These are phyloP conservation scores for Sylvia atricapilla DNA, from an alignment of 2,113 vertebrate genomes.

Conservation along the genomic window DNA sequence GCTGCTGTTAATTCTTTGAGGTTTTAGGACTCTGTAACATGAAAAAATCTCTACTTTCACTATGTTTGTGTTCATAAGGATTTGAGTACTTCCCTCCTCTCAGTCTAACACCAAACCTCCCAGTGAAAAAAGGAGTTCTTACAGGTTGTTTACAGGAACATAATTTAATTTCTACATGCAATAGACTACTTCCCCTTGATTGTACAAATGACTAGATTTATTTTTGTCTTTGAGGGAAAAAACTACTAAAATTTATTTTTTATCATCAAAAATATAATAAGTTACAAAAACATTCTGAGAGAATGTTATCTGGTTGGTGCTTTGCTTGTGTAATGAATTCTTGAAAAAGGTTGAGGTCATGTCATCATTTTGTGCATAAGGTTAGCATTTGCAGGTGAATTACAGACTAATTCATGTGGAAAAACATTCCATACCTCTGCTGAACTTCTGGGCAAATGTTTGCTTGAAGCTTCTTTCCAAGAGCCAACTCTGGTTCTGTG, in stretches of 20 bases:
- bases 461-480: not conserved
- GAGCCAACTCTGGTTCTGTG: not conserved
- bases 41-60: not conserved
- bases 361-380: not conserved
- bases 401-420: not conserved
- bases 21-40: not conserved
- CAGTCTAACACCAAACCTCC: not conserved
- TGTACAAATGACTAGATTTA: not conserved
- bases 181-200: not conserved
- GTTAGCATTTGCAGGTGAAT: not conserved
- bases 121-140: not conserved
- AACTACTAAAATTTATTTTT: not conserved
- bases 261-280: not conserved
- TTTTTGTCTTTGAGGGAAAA: not conserved
- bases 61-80: not conserved
- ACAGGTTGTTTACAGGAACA: not conserved
- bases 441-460: not conserved
- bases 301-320: not conserved
- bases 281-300: not conserved
- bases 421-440: not conserved
- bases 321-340: not conserved
- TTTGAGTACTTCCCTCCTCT: not conserved
- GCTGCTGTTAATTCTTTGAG: not conserved
- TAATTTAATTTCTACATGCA: not conserved
- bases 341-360: not conserved